Base-by-base conservation (phyloP, 2,113 vertebrate genomes). In the Hypomesus transpacificus region DNA sequence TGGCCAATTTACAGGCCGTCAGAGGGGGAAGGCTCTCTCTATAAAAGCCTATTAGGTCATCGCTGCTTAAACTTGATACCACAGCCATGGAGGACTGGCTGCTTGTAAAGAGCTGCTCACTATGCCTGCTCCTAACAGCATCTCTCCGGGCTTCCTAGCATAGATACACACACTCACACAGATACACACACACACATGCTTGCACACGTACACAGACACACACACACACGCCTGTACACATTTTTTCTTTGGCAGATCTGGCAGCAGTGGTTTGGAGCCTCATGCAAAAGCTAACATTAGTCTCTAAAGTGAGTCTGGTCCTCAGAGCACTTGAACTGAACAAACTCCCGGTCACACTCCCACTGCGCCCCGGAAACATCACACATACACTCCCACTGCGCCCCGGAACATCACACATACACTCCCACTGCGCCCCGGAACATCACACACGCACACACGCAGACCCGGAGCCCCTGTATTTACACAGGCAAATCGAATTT, bases 31-130 rank as follows among this genome's bases (percentile, higher is more conserved):
- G 28, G 24, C 39, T 72, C 75, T 70, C 63, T 71, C 53, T 62
- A 74, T 76, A 82, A 82, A 76, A 81, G 75, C 59, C 59, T 82
- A 81, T 85, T 80, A 78, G 77, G 68, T 83, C 76, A 80, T 83
- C 66, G 75, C 78, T 75, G 71, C 69, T 77, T 77, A 79, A 79
- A 81, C 78, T 68, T 46, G 79, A 81, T 81, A 81, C 83, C 61
- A 13, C 59, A 68, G 68, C n/a, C 26, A 74, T n/a, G n/a, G 69
- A 26, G 66, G 67, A 69, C 28, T 46, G 66, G 24, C 59, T 51
- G 76, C 78, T 79, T 77, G 74, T 81, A 77, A 85, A 78, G 61
- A 74, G 31, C 67, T 64, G 28, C 21, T 22, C 3, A 54, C 66
- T 66, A 56, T 21, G 74, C 53, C 64, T 26, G 22, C 57, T 60